phyloP scores from a whole-genome alignment of 2,797 vertebrate species.

The Synanceia verrucosa region DNA sequence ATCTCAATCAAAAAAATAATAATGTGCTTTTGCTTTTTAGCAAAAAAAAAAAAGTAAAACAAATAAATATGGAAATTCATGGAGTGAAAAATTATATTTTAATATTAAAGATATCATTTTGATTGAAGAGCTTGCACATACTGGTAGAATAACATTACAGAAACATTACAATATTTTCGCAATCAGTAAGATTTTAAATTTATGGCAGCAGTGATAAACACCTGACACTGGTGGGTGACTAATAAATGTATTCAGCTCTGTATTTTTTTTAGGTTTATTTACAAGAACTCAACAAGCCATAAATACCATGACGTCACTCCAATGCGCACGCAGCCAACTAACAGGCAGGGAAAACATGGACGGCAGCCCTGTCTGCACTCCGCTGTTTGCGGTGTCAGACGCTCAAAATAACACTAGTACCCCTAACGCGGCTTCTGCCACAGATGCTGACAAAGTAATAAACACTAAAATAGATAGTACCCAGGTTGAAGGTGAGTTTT shows the following conservation, averaged over 20 bases:
- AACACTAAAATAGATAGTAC: constrained; percentile 83
- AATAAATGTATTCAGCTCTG: no score
- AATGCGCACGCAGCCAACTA: constrained; percentile 11
- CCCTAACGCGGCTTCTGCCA: constrained; percentile 72
- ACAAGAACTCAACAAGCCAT: no score
- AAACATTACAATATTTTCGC: no score
- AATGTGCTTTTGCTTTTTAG: no score
- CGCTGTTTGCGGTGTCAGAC: constrained; percentile 75
- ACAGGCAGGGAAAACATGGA: constrained; percentile 63
- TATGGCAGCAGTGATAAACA: no score
- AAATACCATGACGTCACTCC: background rate
- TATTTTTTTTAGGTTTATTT: background rate
- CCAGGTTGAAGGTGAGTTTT: constrained; percentile 87
- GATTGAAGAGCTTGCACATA: no score
- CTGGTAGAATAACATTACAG: no score
- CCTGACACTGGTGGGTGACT: no score
- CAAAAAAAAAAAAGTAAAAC: background rate
- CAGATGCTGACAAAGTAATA: constrained; percentile 84
- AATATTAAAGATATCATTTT: no score
- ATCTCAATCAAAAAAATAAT: no score
- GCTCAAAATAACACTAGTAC: constrained; percentile 64
- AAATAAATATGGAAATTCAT: background rate
- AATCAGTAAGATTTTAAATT: no score
- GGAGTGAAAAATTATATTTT: no score
- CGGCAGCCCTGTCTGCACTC: constrained; percentile 67